Base-by-base conservation (phyloP, 1,140 invertebrate species). In the Kradibia gibbosae region DNA sequence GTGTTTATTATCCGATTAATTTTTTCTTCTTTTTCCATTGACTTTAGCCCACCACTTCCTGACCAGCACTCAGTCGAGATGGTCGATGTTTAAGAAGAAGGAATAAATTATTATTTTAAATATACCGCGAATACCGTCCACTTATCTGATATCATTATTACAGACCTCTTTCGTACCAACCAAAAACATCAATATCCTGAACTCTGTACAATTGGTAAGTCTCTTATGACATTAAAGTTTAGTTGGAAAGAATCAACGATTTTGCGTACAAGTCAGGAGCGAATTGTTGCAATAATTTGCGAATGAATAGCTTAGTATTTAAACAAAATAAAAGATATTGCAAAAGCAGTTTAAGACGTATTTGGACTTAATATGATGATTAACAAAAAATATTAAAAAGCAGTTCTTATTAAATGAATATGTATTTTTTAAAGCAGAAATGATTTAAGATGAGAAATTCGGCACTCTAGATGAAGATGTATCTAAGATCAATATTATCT, bases 21-120 rank as follows among this genome's bases (percentile, higher is more conserved):
- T n/a, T 82, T 74, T 76, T 84, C 84, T 83, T 86, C 83, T 86
- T 57, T 82, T 82, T 85, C 82, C 80, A 82, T 65, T 82, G 82
- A 81, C 82, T 82, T 70, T 83, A 57, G 82, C 80, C 60, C 84
- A 84, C 84, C 85, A 84, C 87, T 88, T 84, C 86, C 84, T 86
- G 85, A 85, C 86, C 86, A 83, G 83, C 83, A 84, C 83, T 84
- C 84, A 84, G 83, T 85, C 85, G 83, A 77, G 82, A 77, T 76
- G 53, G 67, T 39, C 42, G 72, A 62, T 15, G 42, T 65, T 82
- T 57, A 71, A 25, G 67, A 80, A 82, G 57, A 79, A 72, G 74
- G 82, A 85, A 76, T 79, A 84, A 88, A 86, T 84, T 83, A 84
- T 87, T 87, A 84, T 84, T 80, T 76, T 84, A 84, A 84, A 80